phyloP scores from a whole-genome alignment of 2,888 invertebrate genomes.

The Tetropium fuscum region DNA sequence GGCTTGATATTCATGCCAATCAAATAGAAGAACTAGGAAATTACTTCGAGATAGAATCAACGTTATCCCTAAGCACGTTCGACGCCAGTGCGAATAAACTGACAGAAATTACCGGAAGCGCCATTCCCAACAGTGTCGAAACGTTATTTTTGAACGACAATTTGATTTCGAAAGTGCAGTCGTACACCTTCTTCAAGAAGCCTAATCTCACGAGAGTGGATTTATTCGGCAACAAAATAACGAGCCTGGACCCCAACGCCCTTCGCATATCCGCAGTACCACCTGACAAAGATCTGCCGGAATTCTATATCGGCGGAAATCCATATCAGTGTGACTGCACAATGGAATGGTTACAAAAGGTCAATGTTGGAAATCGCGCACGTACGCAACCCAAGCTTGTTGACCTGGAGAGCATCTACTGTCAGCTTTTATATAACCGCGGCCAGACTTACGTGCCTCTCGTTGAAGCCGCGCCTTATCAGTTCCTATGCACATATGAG shows the following conservation, averaged over 20 bases:
- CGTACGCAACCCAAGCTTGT: conserved; percentile 85
- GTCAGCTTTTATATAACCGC: conserved; percentile 83
- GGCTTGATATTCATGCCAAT: conserved; percentile 88
- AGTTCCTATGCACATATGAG: conserved; percentile 87
- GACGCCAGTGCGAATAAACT: conserved; percentile 86
- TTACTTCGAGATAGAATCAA: conserved; percentile 86
- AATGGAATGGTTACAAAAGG: conserved; percentile 91
- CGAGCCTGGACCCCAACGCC: conserved; percentile 80
- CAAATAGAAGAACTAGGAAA: conserved; percentile 86
- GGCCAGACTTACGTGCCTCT: conserved; percentile 80
- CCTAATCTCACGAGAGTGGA: conserved; percentile 86
- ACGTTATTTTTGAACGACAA: conserved; percentile 85
- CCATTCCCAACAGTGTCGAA: conserved; percentile 86
- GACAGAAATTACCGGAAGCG: conserved; percentile 84
- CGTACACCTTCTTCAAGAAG: conserved; percentile 89
- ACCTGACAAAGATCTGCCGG: conserved; percentile 78
- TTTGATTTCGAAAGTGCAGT: conserved; percentile 84
- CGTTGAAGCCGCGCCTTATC: conserved; percentile 83
- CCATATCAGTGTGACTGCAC: conserved; percentile 90
- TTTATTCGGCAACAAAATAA: conserved; percentile 83
- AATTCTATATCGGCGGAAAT: conserved; percentile 88
- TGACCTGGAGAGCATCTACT: conserved; percentile 86
- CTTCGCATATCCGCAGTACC: conserved; percentile 82
- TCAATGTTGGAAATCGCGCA: conserved; percentile 79
- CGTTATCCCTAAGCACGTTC: conserved; percentile 81